Conservation (phyloP, 2,113 vertebrate species). For the Salvator merianae region DNA sequence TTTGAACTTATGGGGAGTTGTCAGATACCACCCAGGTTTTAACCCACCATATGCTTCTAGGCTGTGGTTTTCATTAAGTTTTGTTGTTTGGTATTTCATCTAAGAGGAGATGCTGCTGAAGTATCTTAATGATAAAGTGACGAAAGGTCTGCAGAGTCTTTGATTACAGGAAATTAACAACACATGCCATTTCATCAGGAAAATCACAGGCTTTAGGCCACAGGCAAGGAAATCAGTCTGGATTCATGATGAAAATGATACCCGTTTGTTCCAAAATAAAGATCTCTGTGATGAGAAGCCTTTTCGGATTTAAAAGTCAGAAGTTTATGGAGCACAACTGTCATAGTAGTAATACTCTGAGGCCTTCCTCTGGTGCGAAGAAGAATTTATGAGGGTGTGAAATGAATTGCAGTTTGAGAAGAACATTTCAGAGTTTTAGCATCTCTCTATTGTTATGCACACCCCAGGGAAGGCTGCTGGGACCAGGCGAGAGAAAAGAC, state of each 20-base stretch:
- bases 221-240: background rate
- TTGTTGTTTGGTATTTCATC: background rate
- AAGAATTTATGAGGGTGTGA: too few species aligned
- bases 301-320: background rate
- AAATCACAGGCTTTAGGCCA: background rate
- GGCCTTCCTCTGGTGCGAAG: background rate
- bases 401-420: too few species aligned
- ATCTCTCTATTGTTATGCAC: too few species aligned
- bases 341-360: background rate
- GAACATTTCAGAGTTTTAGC: too few species aligned
- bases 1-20: background rate
- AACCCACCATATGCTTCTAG: background rate
- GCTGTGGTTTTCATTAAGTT: background rate
- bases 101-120: background rate
- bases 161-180: background rate
- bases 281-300: background rate
- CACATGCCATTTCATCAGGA: background rate
- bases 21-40: constrained; percentile 7
- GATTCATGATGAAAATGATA: background rate
- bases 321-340: background rate
- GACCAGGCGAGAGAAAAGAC: too few species aligned
- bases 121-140: background rate
- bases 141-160: background rate
- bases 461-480: too few species aligned
- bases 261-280: background rate